phyloP scores from a whole-genome alignment of 2,888 invertebrate genomes.

The Saturnia pavonia region DNA sequence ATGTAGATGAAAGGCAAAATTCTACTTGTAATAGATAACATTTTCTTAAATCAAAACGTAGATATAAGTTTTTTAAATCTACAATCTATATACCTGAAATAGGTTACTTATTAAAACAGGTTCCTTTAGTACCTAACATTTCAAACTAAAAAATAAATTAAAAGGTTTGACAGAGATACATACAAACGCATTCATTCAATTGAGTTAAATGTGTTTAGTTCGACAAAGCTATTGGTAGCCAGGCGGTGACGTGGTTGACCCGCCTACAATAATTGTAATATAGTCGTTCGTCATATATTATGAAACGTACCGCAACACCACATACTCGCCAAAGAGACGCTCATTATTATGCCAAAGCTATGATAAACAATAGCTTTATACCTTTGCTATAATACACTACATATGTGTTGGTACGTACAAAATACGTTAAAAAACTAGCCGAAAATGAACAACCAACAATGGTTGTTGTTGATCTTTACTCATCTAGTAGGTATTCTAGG shows the following conservation, averaged over 20 bases:
- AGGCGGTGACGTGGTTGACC: constrained; percentile 52
- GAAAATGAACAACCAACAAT: too few species aligned
- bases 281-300: constrained; percentile 15
- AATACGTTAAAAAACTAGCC: not conserved
- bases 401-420: not conserved
- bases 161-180: constrained; percentile 12
- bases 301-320: constrained; percentile 31
- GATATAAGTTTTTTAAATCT: not conserved
- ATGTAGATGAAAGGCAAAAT: not conserved
- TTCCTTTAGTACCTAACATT: not conserved
- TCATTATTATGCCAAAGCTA: constrained; percentile 16
- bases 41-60: not conserved
- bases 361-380: constrained; percentile 1
- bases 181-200: constrained; percentile 23
- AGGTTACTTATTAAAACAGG: not conserved
- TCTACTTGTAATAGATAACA: not conserved
- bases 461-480: too few species aligned
- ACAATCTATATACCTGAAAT: not conserved
- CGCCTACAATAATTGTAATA: constrained; percentile 52
- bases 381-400: not conserved
- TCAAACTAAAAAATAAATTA: not conserved
- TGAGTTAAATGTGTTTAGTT: constrained; percentile 37
- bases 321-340: constrained; percentile 23
- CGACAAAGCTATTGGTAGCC: constrained; percentile 35
- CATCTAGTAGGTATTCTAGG: too few species aligned